Percentiles rank a stretch among this genome's conserved stretches.
Evolutionary conservation across 1,140 invertebrate genomes (phyloP).

Genomic region (Drosophila tani): DNA sequence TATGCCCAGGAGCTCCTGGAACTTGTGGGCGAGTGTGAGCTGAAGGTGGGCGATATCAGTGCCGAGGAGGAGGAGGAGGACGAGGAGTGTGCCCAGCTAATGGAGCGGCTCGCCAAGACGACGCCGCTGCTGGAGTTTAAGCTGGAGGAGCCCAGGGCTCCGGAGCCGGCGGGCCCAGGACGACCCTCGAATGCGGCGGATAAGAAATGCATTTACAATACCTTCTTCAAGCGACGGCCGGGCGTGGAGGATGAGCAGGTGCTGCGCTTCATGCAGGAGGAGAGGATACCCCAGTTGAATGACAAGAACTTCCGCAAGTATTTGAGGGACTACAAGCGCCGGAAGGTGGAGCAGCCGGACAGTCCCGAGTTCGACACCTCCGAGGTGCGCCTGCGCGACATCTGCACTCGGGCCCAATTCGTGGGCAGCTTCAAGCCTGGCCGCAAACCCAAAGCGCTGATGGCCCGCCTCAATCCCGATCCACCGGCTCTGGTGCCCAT

Average conservation of each 20-base stretch:
- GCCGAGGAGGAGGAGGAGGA: constrained; percentile 68
- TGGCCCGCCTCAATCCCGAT: constrained; percentile 65
- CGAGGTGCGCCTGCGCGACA: constrained; percentile 74
- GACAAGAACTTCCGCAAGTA: constrained; percentile 90
- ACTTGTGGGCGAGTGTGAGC: constrained; percentile 68
- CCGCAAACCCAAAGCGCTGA: constrained; percentile 68
- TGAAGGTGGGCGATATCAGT: constrained; percentile 81
- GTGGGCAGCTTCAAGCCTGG: constrained; percentile 77
- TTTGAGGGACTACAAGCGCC: constrained; percentile 88
- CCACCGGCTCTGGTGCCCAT: constrained; percentile 79
- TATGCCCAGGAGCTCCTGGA: constrained; percentile 68
- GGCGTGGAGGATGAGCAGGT: constrained; percentile 70
- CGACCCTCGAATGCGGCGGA: constrained; percentile 68
- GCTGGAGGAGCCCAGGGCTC: constrained; percentile 49
- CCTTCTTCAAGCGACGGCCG: constrained; percentile 66
- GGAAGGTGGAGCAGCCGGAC: constrained; percentile 86
- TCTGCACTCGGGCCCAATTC: constrained; percentile 79
- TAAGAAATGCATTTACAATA: constrained; percentile 78
- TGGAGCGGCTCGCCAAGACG: constrained; percentile 33
- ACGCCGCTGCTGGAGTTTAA: constrained; percentile 20
- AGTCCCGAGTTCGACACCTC: constrained; percentile 84
- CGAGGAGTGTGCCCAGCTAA: constrained; percentile 28
- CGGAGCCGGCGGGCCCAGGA: constrained; percentile 35
- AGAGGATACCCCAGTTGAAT: constrained; percentile 66
- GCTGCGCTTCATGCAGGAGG: constrained; percentile 58